phyloP scores from a whole-genome alignment of 1,140 invertebrate species.

The Physella acuta region DNA sequence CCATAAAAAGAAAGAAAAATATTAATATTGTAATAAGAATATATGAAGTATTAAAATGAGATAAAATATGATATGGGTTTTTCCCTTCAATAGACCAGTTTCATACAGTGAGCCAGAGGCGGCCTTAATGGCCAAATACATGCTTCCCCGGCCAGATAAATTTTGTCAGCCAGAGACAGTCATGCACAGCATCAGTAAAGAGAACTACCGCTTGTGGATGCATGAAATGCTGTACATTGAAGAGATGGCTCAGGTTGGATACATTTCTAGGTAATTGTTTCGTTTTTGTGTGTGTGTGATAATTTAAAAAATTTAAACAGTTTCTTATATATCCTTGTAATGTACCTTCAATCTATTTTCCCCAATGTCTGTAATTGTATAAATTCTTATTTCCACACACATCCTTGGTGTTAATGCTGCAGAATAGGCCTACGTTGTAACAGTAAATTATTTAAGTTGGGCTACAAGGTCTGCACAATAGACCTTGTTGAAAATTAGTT shows the following conservation, averaged over 20 bases:
- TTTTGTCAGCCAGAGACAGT: slow-evolving; percentile 72
- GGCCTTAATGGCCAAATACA: slow-evolving; percentile 68
- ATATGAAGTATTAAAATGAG: too few relatives aligned
- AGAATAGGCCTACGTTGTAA: too few relatives aligned
- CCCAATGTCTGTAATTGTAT: neutral
- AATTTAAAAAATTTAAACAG: too few relatives aligned
- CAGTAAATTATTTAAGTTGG: too few relatives aligned
- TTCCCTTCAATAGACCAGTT: slow-evolving; percentile 31
- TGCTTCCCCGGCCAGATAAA: slow-evolving; percentile 69
- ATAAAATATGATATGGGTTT: too few relatives aligned
- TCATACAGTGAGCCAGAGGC: slow-evolving; percentile 45
- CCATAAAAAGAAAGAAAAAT: too few relatives aligned
- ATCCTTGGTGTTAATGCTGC: neutral
- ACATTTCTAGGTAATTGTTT: slow-evolving; percentile 64
- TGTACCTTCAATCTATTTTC: too few relatives aligned
- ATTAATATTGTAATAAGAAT: too few relatives aligned
- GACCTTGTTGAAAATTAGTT: too few relatives aligned
- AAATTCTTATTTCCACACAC: neutral
- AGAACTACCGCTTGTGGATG: slow-evolving; percentile 77
- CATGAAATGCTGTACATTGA: slow-evolving; percentile 79
- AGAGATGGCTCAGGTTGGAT: slow-evolving; percentile 77
- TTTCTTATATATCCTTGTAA: too few relatives aligned
- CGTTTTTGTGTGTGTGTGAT: neutral
- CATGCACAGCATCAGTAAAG: slow-evolving; percentile 68
- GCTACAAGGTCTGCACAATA: too few relatives aligned